phyloP scores from a whole-genome alignment of 2,113 vertebrate genomes.

The Corvus moneduloides region DNA sequence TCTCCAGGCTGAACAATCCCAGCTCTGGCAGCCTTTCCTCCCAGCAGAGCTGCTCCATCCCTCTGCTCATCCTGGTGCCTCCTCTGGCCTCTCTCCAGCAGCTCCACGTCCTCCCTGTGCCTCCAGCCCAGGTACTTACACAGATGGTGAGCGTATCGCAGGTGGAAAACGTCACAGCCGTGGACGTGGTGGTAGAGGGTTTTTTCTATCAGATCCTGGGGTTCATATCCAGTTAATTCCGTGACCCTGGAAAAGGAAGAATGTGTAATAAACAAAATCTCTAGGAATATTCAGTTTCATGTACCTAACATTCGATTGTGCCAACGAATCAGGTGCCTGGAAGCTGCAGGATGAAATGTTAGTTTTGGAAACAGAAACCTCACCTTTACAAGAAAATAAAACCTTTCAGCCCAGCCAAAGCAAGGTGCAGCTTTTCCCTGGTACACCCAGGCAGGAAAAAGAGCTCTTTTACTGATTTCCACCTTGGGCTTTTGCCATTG shows the following conservation, averaged over 20 bases:
- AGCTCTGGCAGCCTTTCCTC: not conserved
- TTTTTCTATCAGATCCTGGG: slow-evolving; percentile 95
- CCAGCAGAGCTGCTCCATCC: not conserved
- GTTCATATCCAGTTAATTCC: slow-evolving; percentile 91
- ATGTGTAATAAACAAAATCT: not conserved
- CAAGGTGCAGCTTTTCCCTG: slow-evolving; percentile 22
- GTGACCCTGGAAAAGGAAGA: slow-evolving; percentile 81
- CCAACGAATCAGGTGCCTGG: slow-evolving; percentile 9
- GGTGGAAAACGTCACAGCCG: slow-evolving; percentile 88
- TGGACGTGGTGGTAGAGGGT: slow-evolving; percentile 94
- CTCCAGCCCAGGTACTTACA: slow-evolving; percentile 75
- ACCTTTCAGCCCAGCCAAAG: not conserved
- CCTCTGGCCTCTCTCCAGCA: not conserved
- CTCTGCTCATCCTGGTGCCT: not conserved
- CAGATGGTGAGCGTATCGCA: slow-evolving; percentile 88
- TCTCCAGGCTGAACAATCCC: not conserved
- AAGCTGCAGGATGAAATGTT: not conserved
- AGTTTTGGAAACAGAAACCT: slow-evolving; percentile 46
- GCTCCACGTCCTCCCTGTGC: not conserved
- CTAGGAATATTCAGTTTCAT: not conserved
- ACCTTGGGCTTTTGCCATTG: not conserved
- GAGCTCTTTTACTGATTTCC: not conserved
- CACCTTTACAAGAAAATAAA: slow-evolving; percentile 23
- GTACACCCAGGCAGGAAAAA: not conserved
- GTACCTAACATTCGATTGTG: not conserved